phyloP scores from a whole-genome alignment of 2,113 vertebrate genomes.

The Epinephelus lanceolatus region DNA sequence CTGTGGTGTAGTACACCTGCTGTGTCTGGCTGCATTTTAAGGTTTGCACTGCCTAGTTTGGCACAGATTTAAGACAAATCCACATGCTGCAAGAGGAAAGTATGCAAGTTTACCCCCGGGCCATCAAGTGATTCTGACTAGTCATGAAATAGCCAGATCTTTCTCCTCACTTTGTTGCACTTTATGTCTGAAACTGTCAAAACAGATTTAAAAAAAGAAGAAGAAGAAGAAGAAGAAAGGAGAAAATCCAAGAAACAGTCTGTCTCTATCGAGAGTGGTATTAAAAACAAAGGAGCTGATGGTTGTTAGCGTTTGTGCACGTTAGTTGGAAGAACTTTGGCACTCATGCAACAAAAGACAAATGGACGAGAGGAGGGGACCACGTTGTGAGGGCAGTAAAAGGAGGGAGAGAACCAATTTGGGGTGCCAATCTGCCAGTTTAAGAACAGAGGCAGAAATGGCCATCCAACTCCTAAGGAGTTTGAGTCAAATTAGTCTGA shows the following conservation, averaged over 20 bases:
- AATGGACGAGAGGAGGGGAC: slow-evolving; percentile 9
- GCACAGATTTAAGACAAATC: slow-evolving; percentile 48
- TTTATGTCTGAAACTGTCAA: slow-evolving; percentile 4
- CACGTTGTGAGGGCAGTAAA: not conserved
- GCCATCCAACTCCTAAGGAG: slow-evolving; percentile 1
- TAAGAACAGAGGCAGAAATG: slow-evolving; percentile 23
- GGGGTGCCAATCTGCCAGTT: slow-evolving; percentile 33
- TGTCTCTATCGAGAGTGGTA: not conserved
- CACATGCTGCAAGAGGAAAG: slow-evolving; percentile 36
- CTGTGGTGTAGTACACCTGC: slow-evolving; percentile 60
- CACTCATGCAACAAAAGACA: not conserved
- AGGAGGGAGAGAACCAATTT: slow-evolving; percentile 33
- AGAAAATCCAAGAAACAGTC: not conserved
- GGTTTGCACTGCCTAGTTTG: slow-evolving; percentile 43
- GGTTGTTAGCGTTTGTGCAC: not conserved
- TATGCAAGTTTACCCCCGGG: slow-evolving; percentile 32
- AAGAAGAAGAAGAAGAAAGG: not conserved
- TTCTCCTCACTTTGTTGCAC: slow-evolving; percentile 29
- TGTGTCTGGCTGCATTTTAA: slow-evolving; percentile 44
- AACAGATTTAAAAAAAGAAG: not conserved
- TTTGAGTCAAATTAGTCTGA: slow-evolving; percentile 43
- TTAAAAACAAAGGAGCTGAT: slow-evolving; percentile 11
- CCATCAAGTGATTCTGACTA: slow-evolving; percentile 23
- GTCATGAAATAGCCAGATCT: slow-evolving; percentile 42
- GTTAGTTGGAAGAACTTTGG: not conserved